Evolutionary conservation across 1,140 invertebrate species (phyloP).

Genomic region (Diabrotica virgifera): DNA sequence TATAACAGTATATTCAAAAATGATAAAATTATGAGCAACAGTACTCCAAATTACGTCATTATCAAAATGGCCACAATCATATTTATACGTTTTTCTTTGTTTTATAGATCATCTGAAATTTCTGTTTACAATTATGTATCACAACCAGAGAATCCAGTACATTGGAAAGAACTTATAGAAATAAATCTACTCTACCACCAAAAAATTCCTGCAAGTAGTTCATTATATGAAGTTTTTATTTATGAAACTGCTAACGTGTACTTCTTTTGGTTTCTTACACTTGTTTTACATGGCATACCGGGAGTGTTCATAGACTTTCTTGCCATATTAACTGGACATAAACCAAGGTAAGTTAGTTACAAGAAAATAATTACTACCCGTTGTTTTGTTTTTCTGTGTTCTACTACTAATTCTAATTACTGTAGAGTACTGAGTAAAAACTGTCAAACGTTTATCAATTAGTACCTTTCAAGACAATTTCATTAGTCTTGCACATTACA

Average conservation of each 20-base stretch:
- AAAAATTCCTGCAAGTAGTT: conserved; percentile 54
- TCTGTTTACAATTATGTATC: conserved; percentile 73
- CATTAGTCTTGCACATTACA: no score
- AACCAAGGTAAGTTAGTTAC: conserved; percentile 52
- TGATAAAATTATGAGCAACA: no score
- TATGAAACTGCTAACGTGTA: conserved; percentile 48
- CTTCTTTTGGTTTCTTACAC: conserved; percentile 46
- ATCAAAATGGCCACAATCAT: no score
- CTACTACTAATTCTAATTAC: no score
- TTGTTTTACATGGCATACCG: conserved; percentile 59
- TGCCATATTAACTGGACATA: conserved; percentile 55
- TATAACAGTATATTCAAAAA: no score
- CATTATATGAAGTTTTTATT: conserved; percentile 58
- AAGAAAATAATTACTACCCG: no score
- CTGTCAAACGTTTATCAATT: no score
- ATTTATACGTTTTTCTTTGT: not conserved
- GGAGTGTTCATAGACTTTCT: conserved; percentile 58
- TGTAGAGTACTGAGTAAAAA: no score
- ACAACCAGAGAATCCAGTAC: conserved; percentile 63
- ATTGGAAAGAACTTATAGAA: conserved; percentile 60
- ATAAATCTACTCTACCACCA: conserved; percentile 52
- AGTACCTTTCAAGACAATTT: no score
- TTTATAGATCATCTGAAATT: conserved; percentile 50
- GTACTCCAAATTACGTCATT: no score
- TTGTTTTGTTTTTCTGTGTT: no score